These are phyloP conservation scores for Drosophila suboccidentalis DNA, from an alignment of 2,888 invertebrate species.

Conservation along the genomic window DNA sequence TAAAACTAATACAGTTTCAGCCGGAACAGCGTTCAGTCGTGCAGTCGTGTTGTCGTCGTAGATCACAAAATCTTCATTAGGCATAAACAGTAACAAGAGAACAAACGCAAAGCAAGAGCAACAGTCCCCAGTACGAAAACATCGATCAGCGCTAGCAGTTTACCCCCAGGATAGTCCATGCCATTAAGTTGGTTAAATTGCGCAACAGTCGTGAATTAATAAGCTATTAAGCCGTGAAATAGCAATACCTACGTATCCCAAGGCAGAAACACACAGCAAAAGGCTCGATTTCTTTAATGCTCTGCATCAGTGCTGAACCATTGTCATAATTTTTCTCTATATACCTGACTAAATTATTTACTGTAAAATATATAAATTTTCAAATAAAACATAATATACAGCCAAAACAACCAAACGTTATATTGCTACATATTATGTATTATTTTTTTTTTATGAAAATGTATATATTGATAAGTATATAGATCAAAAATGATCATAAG, in stretches of 20 bases:
- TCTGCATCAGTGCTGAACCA: constrained; percentile 43
- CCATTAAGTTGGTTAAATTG: constrained; percentile 41
- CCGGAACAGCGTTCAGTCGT: constrained; percentile 20
- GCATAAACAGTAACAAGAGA: constrained; percentile 42
- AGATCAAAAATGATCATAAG: background rate
- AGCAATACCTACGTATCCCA: constrained; percentile 35
- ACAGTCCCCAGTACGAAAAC: constrained; percentile 25
- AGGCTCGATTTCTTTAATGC: constrained; percentile 33
- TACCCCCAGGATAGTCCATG: constrained; percentile 31
- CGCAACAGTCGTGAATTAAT: constrained; percentile 17
- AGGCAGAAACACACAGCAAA: constrained; percentile 14
- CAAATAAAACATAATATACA: constrained; percentile 76
- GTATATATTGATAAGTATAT: constrained; percentile 52
- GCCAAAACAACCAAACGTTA: constrained; percentile 44
- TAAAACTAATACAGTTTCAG: constrained; percentile 28
- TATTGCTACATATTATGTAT: constrained; percentile 57
- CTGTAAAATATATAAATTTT: constrained; percentile 73
- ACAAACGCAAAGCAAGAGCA: constrained; percentile 13
- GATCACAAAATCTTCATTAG: constrained; percentile 53
- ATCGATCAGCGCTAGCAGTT: constrained; percentile 16
- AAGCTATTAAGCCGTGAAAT: constrained; percentile 12
- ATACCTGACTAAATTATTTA: constrained; percentile 78
- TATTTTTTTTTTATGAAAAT: constrained; percentile 50
- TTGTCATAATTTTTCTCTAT: constrained; percentile 56
- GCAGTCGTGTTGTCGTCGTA: constrained; percentile 26